Conservation (phyloP, 1,140 invertebrate genomes). For the Drosophila tristis region DNA sequence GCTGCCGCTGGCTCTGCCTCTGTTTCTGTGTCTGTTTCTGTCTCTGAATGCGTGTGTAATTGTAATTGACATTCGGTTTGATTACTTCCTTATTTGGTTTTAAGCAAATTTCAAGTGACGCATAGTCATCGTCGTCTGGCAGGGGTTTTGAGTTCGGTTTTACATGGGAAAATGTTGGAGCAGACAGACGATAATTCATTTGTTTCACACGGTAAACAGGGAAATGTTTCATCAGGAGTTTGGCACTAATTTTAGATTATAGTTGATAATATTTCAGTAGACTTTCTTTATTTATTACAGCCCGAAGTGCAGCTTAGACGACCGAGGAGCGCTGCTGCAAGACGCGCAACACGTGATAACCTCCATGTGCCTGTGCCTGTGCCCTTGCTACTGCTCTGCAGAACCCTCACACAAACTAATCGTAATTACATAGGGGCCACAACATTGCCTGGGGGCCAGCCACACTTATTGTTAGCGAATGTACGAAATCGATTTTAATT, state of each 20-base stretch:
- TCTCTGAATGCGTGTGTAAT: slow-evolving; percentile 32
- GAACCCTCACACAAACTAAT: slow-evolving; percentile 11
- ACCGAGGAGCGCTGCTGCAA: no score
- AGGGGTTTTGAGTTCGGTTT: neutral
- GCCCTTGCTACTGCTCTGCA: slow-evolving; percentile 41
- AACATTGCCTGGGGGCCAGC: slow-evolving; percentile 24
- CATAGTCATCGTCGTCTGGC: neutral
- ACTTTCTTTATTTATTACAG: no score
- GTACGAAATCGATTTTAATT: slow-evolving; percentile 43
- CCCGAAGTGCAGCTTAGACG: no score
- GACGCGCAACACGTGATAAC: slow-evolving; percentile 1
- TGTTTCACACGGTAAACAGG: no score
- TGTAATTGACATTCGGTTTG: slow-evolving; percentile 39
- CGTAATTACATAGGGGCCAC: slow-evolving; percentile 32
- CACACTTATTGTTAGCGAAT: slow-evolving; percentile 47
- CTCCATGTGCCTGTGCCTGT: neutral
- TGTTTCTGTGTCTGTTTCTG: neutral
- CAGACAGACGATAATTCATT: neutral
- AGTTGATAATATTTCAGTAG: no score
- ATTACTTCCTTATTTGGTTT: slow-evolving; percentile 50
- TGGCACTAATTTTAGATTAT: no score
- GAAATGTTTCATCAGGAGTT: no score
- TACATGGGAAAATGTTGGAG: slow-evolving; percentile 2
- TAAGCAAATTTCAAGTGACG: slow-evolving; percentile 18
- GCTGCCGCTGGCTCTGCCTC: no score